A percentile compares a stretch with the other conserved stretches of the same genome.
phyloP scores from a whole-genome alignment of 1,140 invertebrate species.

The Aradophagus sp. region DNA sequence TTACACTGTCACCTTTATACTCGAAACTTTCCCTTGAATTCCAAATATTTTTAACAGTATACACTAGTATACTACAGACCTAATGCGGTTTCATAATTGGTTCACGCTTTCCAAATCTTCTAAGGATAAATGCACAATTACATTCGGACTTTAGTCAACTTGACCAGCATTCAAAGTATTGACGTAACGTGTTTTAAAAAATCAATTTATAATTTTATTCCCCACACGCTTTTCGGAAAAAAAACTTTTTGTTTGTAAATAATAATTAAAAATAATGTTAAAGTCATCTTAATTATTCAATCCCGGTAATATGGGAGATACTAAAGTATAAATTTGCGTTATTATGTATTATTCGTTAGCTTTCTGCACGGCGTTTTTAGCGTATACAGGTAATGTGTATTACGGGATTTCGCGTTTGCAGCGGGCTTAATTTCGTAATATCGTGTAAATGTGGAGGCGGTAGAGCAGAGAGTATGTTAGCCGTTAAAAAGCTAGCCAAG shows the following conservation, averaged over 20 bases:
- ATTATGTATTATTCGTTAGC: conserved; percentile 51
- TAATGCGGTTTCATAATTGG: too few species aligned
- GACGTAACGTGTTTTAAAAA: too few species aligned
- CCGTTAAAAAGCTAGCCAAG: conserved; percentile 49
- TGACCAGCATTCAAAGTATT: too few species aligned
- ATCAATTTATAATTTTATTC: too few species aligned
- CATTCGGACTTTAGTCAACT: too few species aligned
- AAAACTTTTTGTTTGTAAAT: conserved; percentile 24
- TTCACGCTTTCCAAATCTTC: too few species aligned
- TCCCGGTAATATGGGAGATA: conserved; percentile 45
- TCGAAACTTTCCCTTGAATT: too few species aligned
- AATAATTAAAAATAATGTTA: conserved; percentile 35
- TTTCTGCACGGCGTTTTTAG: conserved; percentile 42
- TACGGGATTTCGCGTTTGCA: conserved; percentile 55
- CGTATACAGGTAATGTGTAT: conserved; percentile 52
- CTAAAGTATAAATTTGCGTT: conserved; percentile 54
- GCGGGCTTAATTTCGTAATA: conserved; percentile 61
- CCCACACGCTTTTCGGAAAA: background rate
- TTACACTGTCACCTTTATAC: too few species aligned
- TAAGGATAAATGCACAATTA: too few species aligned
- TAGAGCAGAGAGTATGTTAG: conserved; percentile 44
- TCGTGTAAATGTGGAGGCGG: conserved; percentile 50
- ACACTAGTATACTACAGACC: too few species aligned
- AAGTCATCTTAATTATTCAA: conserved; percentile 25
- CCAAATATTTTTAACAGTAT: too few species aligned